Base-by-base conservation (phyloP, 2,113 vertebrate species). In the Lasiurus borealis region DNA sequence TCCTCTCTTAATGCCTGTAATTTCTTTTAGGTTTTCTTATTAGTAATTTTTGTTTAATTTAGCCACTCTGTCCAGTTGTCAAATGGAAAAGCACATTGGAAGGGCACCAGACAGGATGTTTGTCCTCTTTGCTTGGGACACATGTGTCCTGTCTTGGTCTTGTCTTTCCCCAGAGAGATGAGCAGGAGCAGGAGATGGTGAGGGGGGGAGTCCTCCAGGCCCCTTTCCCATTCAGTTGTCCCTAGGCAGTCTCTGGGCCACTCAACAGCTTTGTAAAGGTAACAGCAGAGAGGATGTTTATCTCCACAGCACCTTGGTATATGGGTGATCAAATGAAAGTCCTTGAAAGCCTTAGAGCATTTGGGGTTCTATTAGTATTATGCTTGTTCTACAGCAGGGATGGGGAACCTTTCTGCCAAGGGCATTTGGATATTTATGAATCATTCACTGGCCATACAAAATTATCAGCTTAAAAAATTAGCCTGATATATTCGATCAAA, bases 21-120 rank as follows among this genome's bases (percentile, higher is more conserved):
- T 85, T 96, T 86, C 76, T 94, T 94, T 72, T 68, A 71, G 46
- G 68, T 81, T 91, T 81, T 14, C 71, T 86, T 95, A 34, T 68
- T 69, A 84, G 57, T 69, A 52, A 34, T n/a, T 69, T 71, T 23
- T n/a, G 25, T 90, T 59, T 72, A 15, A 78, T 66, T 90, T 68
- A 93, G 90, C 81, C 16, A 8, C 44, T 66, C 15, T 36, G 15
- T 75, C 81, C 46, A 8, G 66, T 84, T 69, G 27, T 85, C 52
- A n/a, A 29, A 29, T 59, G 72, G 54, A 91, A 66, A 75, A 73
- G 85, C 50, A 68, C 75, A 80, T 91, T 85, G 71, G 40, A 95
- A 93, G 84, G 72, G 52, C 84, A 93, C 8, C 18, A 7, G 18
- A 52, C 25, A 13, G 36, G 21, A 46, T 82, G 72, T 54, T 81